A percentile compares a stretch with the other conserved stretches of the same genome.
Evolutionary conservation across 1,140 invertebrate genomes (phyloP).

Genomic region (Drosophila sechellia): DNA sequence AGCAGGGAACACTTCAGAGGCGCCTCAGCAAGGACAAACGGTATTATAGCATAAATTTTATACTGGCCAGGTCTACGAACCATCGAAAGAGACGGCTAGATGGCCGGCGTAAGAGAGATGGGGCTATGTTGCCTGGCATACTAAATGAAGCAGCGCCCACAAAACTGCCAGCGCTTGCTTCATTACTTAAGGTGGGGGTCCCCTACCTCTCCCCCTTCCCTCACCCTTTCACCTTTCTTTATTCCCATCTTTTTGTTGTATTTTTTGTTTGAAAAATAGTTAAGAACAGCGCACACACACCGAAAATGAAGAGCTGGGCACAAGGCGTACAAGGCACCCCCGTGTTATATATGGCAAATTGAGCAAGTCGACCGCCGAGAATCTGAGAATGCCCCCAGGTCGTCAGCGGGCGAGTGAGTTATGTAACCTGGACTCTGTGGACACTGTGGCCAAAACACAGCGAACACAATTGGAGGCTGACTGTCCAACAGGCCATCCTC

Average conservation of each 20-base stretch:
- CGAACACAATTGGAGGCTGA: conserved; percentile 58
- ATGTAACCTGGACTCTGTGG: conserved; percentile 66
- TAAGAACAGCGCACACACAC: conserved; percentile 52
- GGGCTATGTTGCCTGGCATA: conserved; percentile 56
- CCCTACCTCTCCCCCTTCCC: neutral
- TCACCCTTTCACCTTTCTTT: neutral
- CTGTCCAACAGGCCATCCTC: conserved; percentile 8
- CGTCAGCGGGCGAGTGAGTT: conserved; percentile 68
- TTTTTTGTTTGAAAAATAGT: conserved; percentile 72
- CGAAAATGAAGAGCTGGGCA: neutral
- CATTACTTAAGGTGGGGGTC: conserved; percentile 60
- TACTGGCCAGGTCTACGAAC: conserved; percentile 80
- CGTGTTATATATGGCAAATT: conserved; percentile 79
- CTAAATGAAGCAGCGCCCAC: conserved; percentile 79
- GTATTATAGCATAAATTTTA: conserved; percentile 81
- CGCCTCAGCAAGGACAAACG: conserved; percentile 73
- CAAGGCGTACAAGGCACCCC: conserved; percentile 31
- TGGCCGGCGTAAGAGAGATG: conserved; percentile 1
- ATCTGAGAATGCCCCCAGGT: conserved; percentile 74
- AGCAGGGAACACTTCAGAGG: conserved; percentile 16
- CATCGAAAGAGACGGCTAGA: conserved; percentile 8
- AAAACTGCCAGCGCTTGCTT: conserved; percentile 76
- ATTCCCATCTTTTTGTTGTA: neutral
- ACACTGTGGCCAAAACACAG: conserved; percentile 57
- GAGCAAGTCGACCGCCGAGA: conserved; percentile 76